Conservation (phyloP, 2,888 invertebrate genomes). For the Ctena decussata region DNA sequence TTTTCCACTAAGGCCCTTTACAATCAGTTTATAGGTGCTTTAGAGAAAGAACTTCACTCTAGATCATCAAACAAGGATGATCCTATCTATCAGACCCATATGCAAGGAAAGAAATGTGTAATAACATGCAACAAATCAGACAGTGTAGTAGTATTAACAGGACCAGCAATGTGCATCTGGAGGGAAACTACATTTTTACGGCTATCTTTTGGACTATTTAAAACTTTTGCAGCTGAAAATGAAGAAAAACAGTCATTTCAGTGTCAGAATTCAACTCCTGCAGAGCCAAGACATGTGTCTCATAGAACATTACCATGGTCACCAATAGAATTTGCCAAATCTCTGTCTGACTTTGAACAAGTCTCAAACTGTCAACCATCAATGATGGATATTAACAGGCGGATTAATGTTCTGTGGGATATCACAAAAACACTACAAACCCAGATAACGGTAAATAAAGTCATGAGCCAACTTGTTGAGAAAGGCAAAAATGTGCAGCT, state of each 20-base stretch:
- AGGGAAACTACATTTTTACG: neutral
- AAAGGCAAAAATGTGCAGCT: neutral
- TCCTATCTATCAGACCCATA: no score
- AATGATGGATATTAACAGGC: neutral
- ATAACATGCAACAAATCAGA: neutral
- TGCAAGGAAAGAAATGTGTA: neutral
- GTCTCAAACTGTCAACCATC: neutral
- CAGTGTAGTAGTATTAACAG: neutral
- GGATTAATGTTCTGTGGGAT: neutral
- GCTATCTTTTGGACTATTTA: neutral
- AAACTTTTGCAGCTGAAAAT: neutral
- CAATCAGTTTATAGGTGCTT: neutral
- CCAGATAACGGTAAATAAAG: neutral
- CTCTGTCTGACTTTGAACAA: neutral
- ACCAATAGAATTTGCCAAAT: neutral
- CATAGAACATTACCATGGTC: neutral
- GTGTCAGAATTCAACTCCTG: neutral
- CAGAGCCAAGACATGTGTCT: neutral
- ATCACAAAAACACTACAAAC: neutral
- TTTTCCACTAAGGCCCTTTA: neutral
- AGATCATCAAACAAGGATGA: no score
- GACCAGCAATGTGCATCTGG: neutral
- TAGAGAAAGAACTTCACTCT: neutral
- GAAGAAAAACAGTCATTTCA: neutral
- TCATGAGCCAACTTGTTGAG: neutral